A percentile compares a stretch with the other conserved stretches of the same genome.
Evolutionary conservation across 2,888 invertebrate species (phyloP).

Genomic region (Dolomedes plantarius): DNA sequence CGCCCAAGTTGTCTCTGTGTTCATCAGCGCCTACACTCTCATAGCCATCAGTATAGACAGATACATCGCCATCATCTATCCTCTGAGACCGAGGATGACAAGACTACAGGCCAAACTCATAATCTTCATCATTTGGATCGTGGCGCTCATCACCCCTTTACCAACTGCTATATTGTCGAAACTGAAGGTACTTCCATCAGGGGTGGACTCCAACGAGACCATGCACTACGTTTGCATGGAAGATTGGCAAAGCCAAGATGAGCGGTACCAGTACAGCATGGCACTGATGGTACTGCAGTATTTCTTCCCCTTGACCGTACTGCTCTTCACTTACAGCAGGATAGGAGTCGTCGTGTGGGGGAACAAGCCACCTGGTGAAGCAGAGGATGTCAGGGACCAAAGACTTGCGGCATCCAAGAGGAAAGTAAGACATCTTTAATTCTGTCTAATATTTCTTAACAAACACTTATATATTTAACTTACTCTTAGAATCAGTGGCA

Average conservation of each 20-base stretch:
- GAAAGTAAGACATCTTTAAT: constrained; percentile 82
- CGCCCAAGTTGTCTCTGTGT: constrained; percentile 80
- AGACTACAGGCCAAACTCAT: constrained; percentile 84
- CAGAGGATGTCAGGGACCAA: constrained; percentile 87
- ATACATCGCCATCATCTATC: constrained; percentile 93
- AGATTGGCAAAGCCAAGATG: constrained; percentile 80
- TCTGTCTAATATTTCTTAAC: no score
- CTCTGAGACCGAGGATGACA: constrained; percentile 87
- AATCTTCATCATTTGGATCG: constrained; percentile 85
- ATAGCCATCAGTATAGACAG: constrained; percentile 93
- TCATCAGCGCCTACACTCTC: constrained; percentile 86
- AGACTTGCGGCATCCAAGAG: constrained; percentile 89
- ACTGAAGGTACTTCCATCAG: constrained; percentile 73
- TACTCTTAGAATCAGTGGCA: no score
- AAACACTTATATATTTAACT: no score
- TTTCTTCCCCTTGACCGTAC: constrained; percentile 86
- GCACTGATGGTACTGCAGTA: constrained; percentile 89
- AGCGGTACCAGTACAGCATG: constrained; percentile 82
- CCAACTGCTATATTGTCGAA: constrained; percentile 86
- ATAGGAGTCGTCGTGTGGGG: constrained; percentile 94
- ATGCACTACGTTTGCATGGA: constrained; percentile 79
- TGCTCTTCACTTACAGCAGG: constrained; percentile 89
- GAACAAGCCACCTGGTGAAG: constrained; percentile 90
- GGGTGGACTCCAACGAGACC: constrained; percentile 21
- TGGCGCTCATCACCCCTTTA: constrained; percentile 86